Evolutionary conservation across 2,797 vertebrate species (phyloP).

Genomic region (Labroides dimidiatus): DNA sequence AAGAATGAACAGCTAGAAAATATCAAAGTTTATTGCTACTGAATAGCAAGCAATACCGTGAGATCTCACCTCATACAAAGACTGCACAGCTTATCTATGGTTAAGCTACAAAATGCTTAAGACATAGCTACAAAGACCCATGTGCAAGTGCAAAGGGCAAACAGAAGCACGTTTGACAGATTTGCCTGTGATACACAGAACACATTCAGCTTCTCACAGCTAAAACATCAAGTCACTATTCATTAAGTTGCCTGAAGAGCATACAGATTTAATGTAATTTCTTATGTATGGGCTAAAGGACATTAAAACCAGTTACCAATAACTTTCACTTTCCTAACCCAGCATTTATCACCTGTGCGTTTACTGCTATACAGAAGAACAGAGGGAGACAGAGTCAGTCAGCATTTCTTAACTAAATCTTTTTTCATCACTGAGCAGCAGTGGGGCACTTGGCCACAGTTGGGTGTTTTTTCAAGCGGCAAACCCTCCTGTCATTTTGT

Average conservation of each 20-base stretch:
- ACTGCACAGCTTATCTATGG: background rate
- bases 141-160: background rate
- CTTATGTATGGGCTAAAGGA: background rate
- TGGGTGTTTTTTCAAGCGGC: slow-evolving; percentile 18
- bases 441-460: slow-evolving; percentile 29
- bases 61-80: background rate
- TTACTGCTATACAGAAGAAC: background rate
- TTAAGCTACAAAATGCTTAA: background rate
- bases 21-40: background rate
- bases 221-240: background rate
- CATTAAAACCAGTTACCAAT: background rate
- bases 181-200: background rate
- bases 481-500: slow-evolving; percentile 36
- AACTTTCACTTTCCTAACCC: background rate
- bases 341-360: slow-evolving; percentile 16
- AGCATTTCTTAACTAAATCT: slow-evolving; percentile 22
- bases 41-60: background rate
- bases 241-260: background rate
- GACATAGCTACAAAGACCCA: background rate
- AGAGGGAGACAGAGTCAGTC: slow-evolving; percentile 15
- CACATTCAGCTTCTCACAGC: slow-evolving; percentile 6
- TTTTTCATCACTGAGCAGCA: slow-evolving; percentile 34
- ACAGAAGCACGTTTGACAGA: background rate
- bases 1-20: background rate
- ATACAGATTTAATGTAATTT: background rate